Base-by-base conservation (phyloP, 2,113 vertebrate genomes). In the Phyllostomus discolor region DNA sequence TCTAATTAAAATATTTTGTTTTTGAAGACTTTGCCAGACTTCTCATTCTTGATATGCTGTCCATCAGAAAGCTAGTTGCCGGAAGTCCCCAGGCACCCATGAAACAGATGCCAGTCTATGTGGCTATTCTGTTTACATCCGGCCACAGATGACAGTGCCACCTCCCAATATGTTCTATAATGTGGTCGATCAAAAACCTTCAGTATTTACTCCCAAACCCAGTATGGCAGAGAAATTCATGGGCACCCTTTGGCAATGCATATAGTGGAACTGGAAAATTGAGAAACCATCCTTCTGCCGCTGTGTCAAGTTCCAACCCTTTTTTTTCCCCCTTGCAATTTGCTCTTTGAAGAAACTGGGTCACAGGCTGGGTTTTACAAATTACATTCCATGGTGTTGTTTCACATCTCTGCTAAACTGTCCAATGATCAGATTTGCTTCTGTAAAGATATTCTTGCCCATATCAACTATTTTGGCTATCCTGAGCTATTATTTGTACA, bases 111-210 rank as follows among this genome's bases (percentile, higher is more conserved):
- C 22, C 78, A 54, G 31, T 35, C 41, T 54, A 26, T 62, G 28
- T 83, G 72, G 50, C 31, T 66, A 57, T 38, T 46, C 35, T 83
- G n/a, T 43, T 73, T 82, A 73, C 9, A 62, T 73, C 89, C 33
- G 48, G 72, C 5, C 62, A 94, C 3, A 82, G 72, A 16, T 3
- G 4, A 96, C 54, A 66, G 57, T 72, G 19, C 78, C 78, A 89
- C 38, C 48, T 79, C 52, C 43, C 67, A 95, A 31, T 91, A 89
- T 87, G 62, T 92, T 72, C 50, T 85, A n/a, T 90, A 84, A 76
- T 91, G 73, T 96, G 57, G 26, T 94, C 50, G 22, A 86, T 59
- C 26, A 93, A 95, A 97, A 94, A 16, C 50, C 67, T 93, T 91
- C 54, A 93, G 69, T 91, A 78, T 88, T 97, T 94, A 93, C 22